These are phyloP conservation scores for Sepioteuthis lessoniana DNA, from an alignment of 2,888 invertebrate species.

Conservation along the genomic window DNA sequence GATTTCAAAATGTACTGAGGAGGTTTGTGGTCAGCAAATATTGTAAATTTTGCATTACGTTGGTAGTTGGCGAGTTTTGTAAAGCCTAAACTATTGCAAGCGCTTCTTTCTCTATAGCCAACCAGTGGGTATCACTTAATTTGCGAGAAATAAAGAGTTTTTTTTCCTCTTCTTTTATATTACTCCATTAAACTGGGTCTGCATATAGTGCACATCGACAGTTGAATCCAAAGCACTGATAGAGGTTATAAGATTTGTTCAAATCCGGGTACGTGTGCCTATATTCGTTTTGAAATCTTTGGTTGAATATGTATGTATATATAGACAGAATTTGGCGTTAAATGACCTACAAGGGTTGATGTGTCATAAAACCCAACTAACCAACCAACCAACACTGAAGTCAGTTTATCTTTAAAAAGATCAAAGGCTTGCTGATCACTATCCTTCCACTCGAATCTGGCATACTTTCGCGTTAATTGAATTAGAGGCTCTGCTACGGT, in stretches of 20 bases:
- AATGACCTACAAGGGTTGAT: too few relatives aligned
- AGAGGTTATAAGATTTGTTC: too few relatives aligned
- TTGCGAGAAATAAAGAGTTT: background rate
- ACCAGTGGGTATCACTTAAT: background rate
- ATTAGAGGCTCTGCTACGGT: background rate
- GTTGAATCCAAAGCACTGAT: too few relatives aligned
- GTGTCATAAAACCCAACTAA: too few relatives aligned
- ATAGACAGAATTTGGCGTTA: too few relatives aligned
- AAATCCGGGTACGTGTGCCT: background rate
- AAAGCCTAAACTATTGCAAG: background rate
- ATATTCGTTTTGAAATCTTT: too few relatives aligned
- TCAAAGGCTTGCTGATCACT: too few relatives aligned
- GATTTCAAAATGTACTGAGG: background rate
- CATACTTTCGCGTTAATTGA: background rate
- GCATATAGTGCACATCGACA: too few relatives aligned
- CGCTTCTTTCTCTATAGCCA: background rate
- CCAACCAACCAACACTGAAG: background rate
- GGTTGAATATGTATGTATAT: too few relatives aligned
- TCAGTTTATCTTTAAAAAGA: background rate
- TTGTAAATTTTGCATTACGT: background rate
- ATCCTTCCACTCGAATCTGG: background rate
- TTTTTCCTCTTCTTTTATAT: background rate
- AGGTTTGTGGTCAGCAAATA: background rate
- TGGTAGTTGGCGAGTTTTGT: background rate
- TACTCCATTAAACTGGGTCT: too few relatives aligned